phyloP scores from a whole-genome alignment of 2,888 invertebrate species.

The Agrotis ipsilon region DNA sequence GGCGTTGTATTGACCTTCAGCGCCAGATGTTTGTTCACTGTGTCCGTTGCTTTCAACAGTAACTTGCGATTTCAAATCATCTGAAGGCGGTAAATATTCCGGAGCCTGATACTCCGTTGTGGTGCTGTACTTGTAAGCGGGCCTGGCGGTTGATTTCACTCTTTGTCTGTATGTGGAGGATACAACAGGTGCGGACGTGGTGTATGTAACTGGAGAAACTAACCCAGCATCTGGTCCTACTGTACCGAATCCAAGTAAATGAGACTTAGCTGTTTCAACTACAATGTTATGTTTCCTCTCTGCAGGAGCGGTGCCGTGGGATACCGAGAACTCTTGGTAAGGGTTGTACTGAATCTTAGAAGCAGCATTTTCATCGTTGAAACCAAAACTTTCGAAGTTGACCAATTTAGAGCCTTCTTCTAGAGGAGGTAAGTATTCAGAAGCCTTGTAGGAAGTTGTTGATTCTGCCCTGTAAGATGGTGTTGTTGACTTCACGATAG shows the following conservation, averaged over 20 bases:
- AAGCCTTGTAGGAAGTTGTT: constrained; percentile 76
- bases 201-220: constrained; percentile 80
- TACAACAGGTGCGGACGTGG: constrained; percentile 76
- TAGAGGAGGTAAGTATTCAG: constrained; percentile 80
- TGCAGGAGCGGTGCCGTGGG: constrained; percentile 68
- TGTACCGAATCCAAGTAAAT: constrained; percentile 86
- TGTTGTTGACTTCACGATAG: constrained; percentile 74
- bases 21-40: constrained; percentile 68
- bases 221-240: constrained; percentile 87
- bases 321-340: constrained; percentile 75
- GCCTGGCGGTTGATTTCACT: constrained; percentile 73
- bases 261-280: constrained; percentile 84
- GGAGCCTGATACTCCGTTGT: constrained; percentile 78
- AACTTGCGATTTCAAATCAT: constrained; percentile 68
- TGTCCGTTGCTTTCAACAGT: constrained; percentile 75
- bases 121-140: constrained; percentile 75
- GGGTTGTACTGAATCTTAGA: constrained; percentile 78
- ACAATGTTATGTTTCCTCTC: constrained; percentile 85
- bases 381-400: constrained; percentile 77
- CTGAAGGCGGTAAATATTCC: constrained; percentile 83
- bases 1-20: constrained; percentile 70
- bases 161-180: constrained; percentile 76
- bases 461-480: constrained; percentile 76
- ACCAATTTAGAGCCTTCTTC: constrained; percentile 69
- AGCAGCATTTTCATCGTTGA: constrained; percentile 62